Conservation (phyloP, 2,113 vertebrate genomes). For the Otocyon megalotis region DNA sequence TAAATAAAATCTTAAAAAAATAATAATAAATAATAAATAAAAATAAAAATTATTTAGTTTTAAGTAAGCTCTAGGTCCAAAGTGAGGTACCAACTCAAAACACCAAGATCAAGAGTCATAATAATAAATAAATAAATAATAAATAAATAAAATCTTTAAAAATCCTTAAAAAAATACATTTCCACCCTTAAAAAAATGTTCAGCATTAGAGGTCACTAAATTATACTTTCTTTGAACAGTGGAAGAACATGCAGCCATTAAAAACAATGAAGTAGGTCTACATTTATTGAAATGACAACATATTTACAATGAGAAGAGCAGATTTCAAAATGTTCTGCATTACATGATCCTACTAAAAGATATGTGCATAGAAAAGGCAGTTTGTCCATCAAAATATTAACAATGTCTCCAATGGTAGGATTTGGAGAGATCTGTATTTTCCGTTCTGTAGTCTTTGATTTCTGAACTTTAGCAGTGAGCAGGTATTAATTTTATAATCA, state of each 20-base stretch:
- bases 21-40: too few relatives aligned
- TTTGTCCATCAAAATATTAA: not conserved
- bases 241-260: not conserved
- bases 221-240: not conserved
- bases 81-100: not conserved
- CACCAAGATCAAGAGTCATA: not conserved
- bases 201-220: not conserved
- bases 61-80: not conserved
- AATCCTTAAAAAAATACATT: too few relatives aligned
- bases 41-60: not conserved
- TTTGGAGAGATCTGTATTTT: not conserved
- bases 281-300: slow-evolving; percentile 4
- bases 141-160: not conserved
- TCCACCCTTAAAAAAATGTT: too few relatives aligned
- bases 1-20: too few relatives aligned
- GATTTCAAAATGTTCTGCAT: not conserved
- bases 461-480: not conserved
- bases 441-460: not conserved
- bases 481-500: slow-evolving; percentile 5
- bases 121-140: not conserved
- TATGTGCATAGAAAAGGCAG: not conserved
- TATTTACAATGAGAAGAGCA: not conserved
- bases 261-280: not conserved
- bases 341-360: not conserved
- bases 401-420: not conserved